These are phyloP conservation scores for Gnathonemus longibarbis DNA, from an alignment of 2,113 vertebrate species.

Conservation along the genomic window DNA sequence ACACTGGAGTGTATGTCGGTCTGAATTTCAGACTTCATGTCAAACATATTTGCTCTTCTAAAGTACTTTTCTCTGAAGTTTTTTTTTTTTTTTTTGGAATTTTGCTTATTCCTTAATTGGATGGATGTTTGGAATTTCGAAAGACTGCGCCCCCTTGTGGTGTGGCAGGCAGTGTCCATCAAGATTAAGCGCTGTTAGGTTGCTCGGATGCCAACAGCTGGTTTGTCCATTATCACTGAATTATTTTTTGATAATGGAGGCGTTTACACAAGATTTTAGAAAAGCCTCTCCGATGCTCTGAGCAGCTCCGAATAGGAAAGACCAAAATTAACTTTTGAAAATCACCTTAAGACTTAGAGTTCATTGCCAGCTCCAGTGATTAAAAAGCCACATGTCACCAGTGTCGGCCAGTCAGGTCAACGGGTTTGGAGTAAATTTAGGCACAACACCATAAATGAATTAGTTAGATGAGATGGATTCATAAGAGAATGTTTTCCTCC, in stretches of 20 bases:
- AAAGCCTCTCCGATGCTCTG: not conserved
- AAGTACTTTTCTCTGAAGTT: no score
- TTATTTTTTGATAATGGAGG: not conserved
- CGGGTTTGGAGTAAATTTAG: not conserved
- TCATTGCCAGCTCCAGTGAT: not conserved
- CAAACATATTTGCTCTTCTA: not conserved
- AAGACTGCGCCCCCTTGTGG: not conserved
- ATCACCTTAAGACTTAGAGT: not conserved
- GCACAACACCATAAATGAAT: not conserved
- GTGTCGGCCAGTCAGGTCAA: not conserved
- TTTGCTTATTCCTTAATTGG: not conserved
- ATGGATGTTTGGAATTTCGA: not conserved
- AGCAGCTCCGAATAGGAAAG: not conserved
- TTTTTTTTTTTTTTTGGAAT: not conserved
- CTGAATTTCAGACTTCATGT: not conserved
- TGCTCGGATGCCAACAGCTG: not conserved
- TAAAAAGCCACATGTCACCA: not conserved
- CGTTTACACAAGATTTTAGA: not conserved
- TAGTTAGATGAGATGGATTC: not conserved
- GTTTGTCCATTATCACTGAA: not conserved
- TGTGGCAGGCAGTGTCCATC: conserved; percentile 17
- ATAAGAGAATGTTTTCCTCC: not conserved
- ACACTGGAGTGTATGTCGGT: not conserved
- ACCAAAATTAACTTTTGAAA: not conserved
- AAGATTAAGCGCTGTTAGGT: conserved; percentile 28